Base-by-base conservation (phyloP, 2,113 vertebrate genomes). In the Sander lucioperca region DNA sequence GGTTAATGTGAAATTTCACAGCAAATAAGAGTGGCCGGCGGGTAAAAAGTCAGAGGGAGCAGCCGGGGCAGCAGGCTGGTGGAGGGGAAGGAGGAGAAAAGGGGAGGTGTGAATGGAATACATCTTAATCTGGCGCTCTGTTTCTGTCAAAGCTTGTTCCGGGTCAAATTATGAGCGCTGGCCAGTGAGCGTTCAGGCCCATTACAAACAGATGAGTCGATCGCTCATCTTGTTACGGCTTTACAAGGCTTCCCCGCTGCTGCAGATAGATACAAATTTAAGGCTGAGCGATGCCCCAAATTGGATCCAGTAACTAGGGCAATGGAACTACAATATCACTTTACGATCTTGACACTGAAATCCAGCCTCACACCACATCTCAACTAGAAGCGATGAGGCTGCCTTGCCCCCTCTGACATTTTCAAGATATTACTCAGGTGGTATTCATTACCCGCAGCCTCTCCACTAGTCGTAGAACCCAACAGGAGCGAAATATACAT, bases 101-200 rank as follows among this genome's bases (percentile, higher is more conserved):
- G 54, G 71, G 87, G 83, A 79, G 88, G 84, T 74, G 84, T 82
- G 89, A 92, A 87, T 62, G 89, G 89, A 93, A 93, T 94, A 89
- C 63, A 80, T 95, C 94, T 94, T 94, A 92, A 95, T 95, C 91
- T 83, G 80, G 82, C 39, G 66, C 79, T 93, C 92, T 93, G 94
- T 93, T 95, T 91, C 92, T 95, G 93, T 94, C 94, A 94, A 57
- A 88, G 88, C 92, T 92, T 76, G 86, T 94, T 95, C 91, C 87
- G 84, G 94, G 90, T 94, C 91, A 94, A 94, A 93, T 94, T 92
- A 94, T 92, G 93, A 94, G 90, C 79, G 64, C 92, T 93, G 83
- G 90, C 85, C 87, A 77, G 83, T 89, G 90, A 89, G 88, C 85
- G n/a, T n/a, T 86, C 84, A 82, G 91, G 79, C 86, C 89, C 90